These are phyloP conservation scores for Aphodius granarius DNA, from an alignment of 2,888 invertebrate genomes.

Conservation along the genomic window DNA sequence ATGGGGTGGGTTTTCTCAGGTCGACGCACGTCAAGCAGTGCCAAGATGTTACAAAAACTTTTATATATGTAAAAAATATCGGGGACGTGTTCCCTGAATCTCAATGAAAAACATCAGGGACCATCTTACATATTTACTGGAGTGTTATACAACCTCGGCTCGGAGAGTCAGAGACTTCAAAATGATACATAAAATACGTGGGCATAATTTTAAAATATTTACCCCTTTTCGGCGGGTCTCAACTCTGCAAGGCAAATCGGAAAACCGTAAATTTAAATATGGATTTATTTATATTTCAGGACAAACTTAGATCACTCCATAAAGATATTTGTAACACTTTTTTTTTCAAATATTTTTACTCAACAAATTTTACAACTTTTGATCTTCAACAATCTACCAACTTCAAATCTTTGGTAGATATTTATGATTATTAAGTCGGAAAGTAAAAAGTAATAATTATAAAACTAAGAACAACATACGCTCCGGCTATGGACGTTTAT, in stretches of 20 bases:
- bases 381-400: no score
- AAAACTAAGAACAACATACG: no score
- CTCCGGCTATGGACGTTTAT: no score
- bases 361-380: no score
- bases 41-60: constrained; percentile 45
- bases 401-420: no score
- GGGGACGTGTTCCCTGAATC: constrained; percentile 35
- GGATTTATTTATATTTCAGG: not conserved
- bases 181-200: not conserved
- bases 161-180: not conserved
- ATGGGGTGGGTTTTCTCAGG: not conserved
- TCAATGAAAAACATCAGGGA: constrained; percentile 29
- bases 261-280: not conserved
- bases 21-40: constrained; percentile 8
- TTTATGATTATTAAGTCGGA: no score
- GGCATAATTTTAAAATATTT: not conserved
- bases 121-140: constrained; percentile 21
- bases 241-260: not conserved
- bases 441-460: no score
- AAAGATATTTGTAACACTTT: no score
- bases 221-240: not conserved
- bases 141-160: not conserved
- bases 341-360: no score
- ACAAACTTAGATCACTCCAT: not conserved
- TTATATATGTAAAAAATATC: constrained; percentile 42